Percentiles rank a stretch among this genome's conserved stretches.
Conservation (phyloP, 2,888 invertebrate genomes). For the Camptogramma bilineatum region DNA sequence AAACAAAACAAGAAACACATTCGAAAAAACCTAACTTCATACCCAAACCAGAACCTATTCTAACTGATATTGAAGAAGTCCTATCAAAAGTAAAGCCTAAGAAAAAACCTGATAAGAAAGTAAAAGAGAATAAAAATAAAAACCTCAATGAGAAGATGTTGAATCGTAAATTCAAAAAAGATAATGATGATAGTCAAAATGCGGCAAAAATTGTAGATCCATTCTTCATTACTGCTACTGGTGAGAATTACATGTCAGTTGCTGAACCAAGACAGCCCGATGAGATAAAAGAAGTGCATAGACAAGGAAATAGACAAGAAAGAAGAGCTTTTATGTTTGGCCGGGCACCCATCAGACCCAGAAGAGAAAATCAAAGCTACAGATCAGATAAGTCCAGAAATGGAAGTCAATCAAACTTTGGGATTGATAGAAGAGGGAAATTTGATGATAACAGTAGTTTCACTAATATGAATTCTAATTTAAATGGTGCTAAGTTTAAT, state of each 20-base stretch:
- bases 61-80: slow-evolving; percentile 24
- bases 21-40: slow-evolving; percentile 16
- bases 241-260: slow-evolving; percentile 77
- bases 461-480: slow-evolving; percentile 26
- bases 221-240: slow-evolving; percentile 77
- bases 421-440: slow-evolving; percentile 39
- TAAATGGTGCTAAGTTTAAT: slow-evolving; percentile 31
- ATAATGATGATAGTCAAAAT: slow-evolving; percentile 46
- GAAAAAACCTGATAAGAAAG: slow-evolving; percentile 55
- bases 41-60: slow-evolving; percentile 13
- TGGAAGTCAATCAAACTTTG: slow-evolving; percentile 6
- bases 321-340: slow-evolving; percentile 81
- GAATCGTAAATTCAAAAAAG: slow-evolving; percentile 68
- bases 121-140: slow-evolving; percentile 71
- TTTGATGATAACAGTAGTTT: slow-evolving; percentile 38
- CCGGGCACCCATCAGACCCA: slow-evolving; percentile 66
- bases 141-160: slow-evolving; percentile 72
- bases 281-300: slow-evolving; percentile 75
- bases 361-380: slow-evolving; percentile 52
- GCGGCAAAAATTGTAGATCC: slow-evolving; percentile 73
- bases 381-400: slow-evolving; percentile 45
- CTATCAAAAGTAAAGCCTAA: slow-evolving; percentile 16
- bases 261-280: slow-evolving; percentile 77
- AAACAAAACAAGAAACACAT: slow-evolving; percentile 23
- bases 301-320: slow-evolving; percentile 72